Evolutionary conservation across 2,113 vertebrate species (phyloP), one percentile per base, ranked within the genome.

Genomic region (Litocranius walleri): DNA sequence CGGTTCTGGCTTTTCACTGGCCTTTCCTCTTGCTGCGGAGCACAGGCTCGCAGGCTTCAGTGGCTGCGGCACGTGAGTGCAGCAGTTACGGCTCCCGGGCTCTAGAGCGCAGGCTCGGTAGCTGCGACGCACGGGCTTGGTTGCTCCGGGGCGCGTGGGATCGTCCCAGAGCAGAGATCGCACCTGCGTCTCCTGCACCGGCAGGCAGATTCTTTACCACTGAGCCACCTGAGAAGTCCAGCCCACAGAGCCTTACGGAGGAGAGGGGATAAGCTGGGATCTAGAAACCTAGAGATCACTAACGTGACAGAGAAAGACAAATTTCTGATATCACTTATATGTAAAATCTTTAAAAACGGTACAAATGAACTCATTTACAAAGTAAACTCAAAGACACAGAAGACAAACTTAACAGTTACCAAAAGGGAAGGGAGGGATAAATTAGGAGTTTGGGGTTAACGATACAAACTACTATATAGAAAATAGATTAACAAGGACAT

Each of bases 81-180:
- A 71, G n/a, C 11, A 23, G n/a, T 23, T 71, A 27, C 23, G 43
- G 71, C 21, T 43, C 36, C 36, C 0, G 3, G 36, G 71, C 36
- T 74, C 36, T 14, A 77, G 71, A 77, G 71, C 6, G 1, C 71
- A 77, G 40, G 12, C 71, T 77, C 40, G 0, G 40, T 7, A 15
- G 40, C 43, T 27, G 40, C 7, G 40, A 43, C 19, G 0, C 71
- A 14, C 0, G 3, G 71, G 71, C 12, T 27, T 77, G 27, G 71
- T 43, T 77, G 40, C 71, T 77, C 40, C 6, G 0, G 1, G 6
- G 40, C 0, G 2, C 7, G 12, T 25, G 71, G 40, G 40, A 15
- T 27, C 12, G 12, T 43, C 40, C 71, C 30, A 19, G 23, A 9
- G 12, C 40, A 14, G 1, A 43, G 71, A 77, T 7, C 1, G 6